These are phyloP conservation scores for Anadara kagoshimensis DNA, from an alignment of 1,140 invertebrate genomes.

Conservation along the genomic window DNA sequence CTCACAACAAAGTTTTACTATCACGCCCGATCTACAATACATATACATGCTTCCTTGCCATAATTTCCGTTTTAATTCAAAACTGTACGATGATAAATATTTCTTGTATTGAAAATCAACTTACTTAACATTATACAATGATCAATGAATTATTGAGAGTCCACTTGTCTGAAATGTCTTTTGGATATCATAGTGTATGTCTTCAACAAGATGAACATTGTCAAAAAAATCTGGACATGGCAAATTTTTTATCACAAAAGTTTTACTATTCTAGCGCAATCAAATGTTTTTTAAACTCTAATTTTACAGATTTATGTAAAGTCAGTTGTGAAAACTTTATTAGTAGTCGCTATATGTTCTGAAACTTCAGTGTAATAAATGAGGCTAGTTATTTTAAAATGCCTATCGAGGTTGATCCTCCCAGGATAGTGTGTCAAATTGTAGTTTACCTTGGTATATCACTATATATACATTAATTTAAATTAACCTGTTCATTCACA, in stretches of 20 bases:
- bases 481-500: background rate
- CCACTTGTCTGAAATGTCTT: no score
- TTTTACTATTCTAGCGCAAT: no score
- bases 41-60: background rate
- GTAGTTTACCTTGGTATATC: background rate
- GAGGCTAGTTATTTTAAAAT: background rate
- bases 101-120: background rate
- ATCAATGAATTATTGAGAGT: no score
- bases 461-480: no score
- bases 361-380: background rate
- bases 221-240: no score
- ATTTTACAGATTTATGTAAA: background rate
- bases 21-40: background rate
- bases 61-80: background rate
- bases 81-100: background rate
- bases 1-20: background rate
- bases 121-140: background rate
- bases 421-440: background rate
- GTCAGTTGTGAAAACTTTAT: background rate
- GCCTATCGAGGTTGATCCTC: background rate
- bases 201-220: no score
- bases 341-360: background rate
- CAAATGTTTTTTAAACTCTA: no score
- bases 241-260: no score
- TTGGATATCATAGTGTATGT: no score